Evolutionary conservation across 2,797 vertebrate species (phyloP), one percentile per base, ranked within the genome.

Genomic region (Enteromius fasciolatus): DNA sequence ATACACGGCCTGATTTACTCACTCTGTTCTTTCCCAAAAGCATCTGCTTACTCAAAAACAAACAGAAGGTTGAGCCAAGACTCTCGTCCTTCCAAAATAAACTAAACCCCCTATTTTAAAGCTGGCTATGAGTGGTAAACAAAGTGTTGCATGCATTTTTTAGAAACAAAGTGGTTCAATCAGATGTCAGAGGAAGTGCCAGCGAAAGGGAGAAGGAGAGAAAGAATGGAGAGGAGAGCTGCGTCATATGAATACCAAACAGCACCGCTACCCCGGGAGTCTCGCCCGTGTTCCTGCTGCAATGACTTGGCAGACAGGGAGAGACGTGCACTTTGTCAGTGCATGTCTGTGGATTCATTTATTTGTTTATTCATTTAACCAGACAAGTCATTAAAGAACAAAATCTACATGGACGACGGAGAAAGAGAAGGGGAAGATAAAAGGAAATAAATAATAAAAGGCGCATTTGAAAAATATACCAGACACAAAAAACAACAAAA

Each of bases 241-340:
- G 46, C 57, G 81, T 83, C 76, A 76, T 52, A 76, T 61, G 76
- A 76, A 86, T 83, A 83, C 63, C 64, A 83, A 80, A 76, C 69
- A 76, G 76, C 52, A 63, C 23, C 0, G 3, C 23, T 23, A 31
- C 77, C 17, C 23, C 6, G 52, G 72, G 52, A 80, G 54, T 77
- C 74, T 76, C 5, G 31, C 12, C 63, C 52, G 12, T 44, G 61
- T 72, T 80, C 72, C 78, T 70, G 76, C 66, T 78, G 77, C 68
- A 66, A 74, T 78, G 50, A 73, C 68, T 73, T 78, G 76, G 57
- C 82, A 79, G 52, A 52, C 52, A 31, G 41, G 63, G 18, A 76
- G 64, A 54, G 41, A 74, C 31, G n/a, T 25, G 44, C 6, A 59
- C 12, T 39, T 52, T 74, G 44, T 75, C 59, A 67, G 66, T 75